These are phyloP conservation scores for Ceramica pisi DNA, from an alignment of 2,888 invertebrate genomes.

Conservation along the genomic window DNA sequence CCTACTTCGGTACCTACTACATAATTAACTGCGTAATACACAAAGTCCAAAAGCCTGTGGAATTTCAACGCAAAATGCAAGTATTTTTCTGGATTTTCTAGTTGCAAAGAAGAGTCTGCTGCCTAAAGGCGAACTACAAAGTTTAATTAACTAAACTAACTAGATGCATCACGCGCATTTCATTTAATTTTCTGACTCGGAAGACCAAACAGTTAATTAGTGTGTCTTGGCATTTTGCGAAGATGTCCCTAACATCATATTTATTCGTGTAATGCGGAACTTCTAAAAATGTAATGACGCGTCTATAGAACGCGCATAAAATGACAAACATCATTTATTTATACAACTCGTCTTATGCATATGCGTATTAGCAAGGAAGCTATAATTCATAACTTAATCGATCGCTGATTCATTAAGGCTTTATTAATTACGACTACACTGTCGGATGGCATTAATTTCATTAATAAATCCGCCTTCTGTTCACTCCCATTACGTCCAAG, in stretches of 20 bases:
- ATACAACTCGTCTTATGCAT: slow-evolving; percentile 46
- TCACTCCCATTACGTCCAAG: slow-evolving; percentile 15
- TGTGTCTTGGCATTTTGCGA: slow-evolving; percentile 58
- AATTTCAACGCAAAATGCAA: background rate
- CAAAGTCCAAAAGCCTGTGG: background rate
- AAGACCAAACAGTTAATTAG: slow-evolving; percentile 46
- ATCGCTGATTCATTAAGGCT: slow-evolving; percentile 42
- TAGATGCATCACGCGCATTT: background rate
- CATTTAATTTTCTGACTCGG: slow-evolving; percentile 17
- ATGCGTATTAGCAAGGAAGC: slow-evolving; percentile 56
- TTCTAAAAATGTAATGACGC: slow-evolving; percentile 47
- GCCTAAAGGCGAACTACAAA: no score
- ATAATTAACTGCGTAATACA: no score
- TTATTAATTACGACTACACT: slow-evolving; percentile 38
- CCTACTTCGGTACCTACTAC: background rate
- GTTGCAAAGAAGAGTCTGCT: background rate
- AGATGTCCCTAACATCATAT: slow-evolving; percentile 45
- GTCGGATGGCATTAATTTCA: slow-evolving; percentile 21
- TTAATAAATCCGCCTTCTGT: slow-evolving; percentile 36
- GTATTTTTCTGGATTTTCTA: background rate
- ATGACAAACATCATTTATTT: slow-evolving; percentile 50
- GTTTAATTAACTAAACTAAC: slow-evolving; percentile 14
- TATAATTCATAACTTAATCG: slow-evolving; percentile 55
- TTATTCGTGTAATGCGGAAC: slow-evolving; percentile 57
- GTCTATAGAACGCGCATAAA: slow-evolving; percentile 45